A percentile compares a stretch with the other conserved stretches of the same genome.
These are phyloP conservation scores for Oreortyx pictus DNA, from an alignment of 2,797 vertebrate species.

Conservation along the genomic window DNA sequence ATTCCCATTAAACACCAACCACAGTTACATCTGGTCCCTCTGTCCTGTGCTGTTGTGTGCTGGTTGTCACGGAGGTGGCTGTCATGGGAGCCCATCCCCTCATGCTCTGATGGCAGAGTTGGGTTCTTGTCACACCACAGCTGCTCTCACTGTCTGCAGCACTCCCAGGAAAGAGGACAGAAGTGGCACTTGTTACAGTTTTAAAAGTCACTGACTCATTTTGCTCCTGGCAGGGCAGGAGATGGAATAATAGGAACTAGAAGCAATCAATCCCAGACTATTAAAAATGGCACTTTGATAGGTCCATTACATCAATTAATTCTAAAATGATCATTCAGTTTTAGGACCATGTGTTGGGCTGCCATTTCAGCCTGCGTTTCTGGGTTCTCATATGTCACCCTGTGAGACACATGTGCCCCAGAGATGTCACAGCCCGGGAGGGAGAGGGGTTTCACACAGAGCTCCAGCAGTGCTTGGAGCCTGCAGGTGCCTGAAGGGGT, in stretches of 20 bases:
- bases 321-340: not conserved
- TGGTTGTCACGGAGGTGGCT: not conserved
- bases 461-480: not conserved
- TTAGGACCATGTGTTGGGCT: not conserved
- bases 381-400: not conserved
- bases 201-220: not conserved
- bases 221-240: not conserved
- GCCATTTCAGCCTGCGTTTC: not conserved
- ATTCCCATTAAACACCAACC: not conserved
- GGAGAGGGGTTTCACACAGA: not conserved
- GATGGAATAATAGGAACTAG: not conserved
- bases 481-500: fast-evolving
- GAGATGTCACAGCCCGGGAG: not conserved
- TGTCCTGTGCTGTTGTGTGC: not conserved
- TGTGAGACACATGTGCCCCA: not conserved
- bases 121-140: not conserved
- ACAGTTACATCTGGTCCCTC: not conserved
- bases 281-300: slow-evolving; percentile 16
- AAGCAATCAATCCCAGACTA: not conserved
- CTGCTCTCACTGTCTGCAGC: not conserved
- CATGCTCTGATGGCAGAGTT: not conserved
- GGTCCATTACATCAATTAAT: slow-evolving; percentile 11
- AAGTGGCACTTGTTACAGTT: not conserved
- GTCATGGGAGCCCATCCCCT: slow-evolving; percentile 12
- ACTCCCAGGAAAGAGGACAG: not conserved